Percentiles rank a stretch among this genome's conserved stretches.
These are phyloP conservation scores for Adoxophyes honmai DNA, from an alignment of 1,140 invertebrate genomes.

Conservation along the genomic window DNA sequence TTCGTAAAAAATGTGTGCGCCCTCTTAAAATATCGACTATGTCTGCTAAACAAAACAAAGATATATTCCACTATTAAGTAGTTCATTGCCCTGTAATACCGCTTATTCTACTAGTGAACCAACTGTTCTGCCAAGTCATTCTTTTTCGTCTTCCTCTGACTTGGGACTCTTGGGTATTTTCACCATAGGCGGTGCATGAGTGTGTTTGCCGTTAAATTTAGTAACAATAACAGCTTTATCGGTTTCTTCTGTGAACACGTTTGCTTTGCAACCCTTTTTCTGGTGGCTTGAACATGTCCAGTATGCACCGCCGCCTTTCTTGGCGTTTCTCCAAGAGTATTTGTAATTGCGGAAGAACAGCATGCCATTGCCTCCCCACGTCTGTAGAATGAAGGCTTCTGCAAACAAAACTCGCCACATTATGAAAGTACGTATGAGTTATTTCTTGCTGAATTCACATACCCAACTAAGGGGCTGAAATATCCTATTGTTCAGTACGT, in stretches of 20 bases:
- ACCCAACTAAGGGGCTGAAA: too few relatives aligned
- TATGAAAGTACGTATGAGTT: too few relatives aligned
- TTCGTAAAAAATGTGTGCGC: too few relatives aligned
- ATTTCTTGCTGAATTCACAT: too few relatives aligned
- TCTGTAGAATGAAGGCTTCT: slow-evolving; percentile 47
- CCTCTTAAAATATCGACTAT: too few relatives aligned
- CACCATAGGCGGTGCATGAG: slow-evolving; percentile 39
- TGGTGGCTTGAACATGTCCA: slow-evolving; percentile 61
- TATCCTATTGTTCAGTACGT: too few relatives aligned
- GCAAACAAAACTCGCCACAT: slow-evolving; percentile 20
- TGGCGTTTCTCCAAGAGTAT: slow-evolving; percentile 45
- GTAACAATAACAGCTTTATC: slow-evolving; percentile 28
- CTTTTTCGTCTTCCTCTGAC: too few relatives aligned
- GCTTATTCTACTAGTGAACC: too few relatives aligned
- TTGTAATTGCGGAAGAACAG: slow-evolving; percentile 44
- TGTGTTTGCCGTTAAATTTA: slow-evolving; percentile 34
- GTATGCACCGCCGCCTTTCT: slow-evolving; percentile 43
- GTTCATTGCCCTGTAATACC: too few relatives aligned
- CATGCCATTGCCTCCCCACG: slow-evolving; percentile 35
- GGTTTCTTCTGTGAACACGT: slow-evolving; percentile 39
- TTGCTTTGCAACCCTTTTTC: slow-evolving; percentile 53
- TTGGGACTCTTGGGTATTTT: slow-evolving; percentile 20
- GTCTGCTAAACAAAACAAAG: too few relatives aligned
- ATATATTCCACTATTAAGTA: too few relatives aligned
- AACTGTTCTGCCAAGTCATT: too few relatives aligned